phyloP scores from a whole-genome alignment of 2,113 vertebrate species.

The Sphaerodactylus townsendi region DNA sequence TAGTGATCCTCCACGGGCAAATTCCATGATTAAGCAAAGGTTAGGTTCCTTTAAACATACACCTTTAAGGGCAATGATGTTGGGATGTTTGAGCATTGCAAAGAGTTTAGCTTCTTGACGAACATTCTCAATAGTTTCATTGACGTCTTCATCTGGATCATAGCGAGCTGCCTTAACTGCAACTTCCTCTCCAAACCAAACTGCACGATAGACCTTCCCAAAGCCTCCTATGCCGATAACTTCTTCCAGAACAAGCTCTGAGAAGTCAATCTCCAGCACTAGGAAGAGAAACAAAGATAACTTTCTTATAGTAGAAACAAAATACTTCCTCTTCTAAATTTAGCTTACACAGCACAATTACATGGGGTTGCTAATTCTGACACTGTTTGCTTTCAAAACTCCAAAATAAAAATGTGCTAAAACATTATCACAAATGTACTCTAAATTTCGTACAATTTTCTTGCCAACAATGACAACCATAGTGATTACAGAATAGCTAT shows the following conservation, averaged over 20 bases:
- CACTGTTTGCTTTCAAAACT: background rate
- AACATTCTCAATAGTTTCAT: slow-evolving; percentile 93
- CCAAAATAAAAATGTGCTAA: background rate
- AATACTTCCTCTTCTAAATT: background rate
- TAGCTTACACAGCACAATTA: background rate
- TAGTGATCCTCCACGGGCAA: slow-evolving; percentile 90
- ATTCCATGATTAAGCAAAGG: slow-evolving; percentile 97
- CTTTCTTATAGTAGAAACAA: background rate
- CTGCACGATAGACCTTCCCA: slow-evolving; percentile 94
- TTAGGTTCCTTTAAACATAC: slow-evolving; percentile 94
- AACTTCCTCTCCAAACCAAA: slow-evolving; percentile 90
- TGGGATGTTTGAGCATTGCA: slow-evolving; percentile 93
- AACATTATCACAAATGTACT: background rate
- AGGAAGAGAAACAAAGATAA: slow-evolving; percentile 31
- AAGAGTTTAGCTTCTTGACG: slow-evolving; percentile 97
- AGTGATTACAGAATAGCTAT: background rate
- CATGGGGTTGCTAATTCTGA: background rate
- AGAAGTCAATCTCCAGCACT: slow-evolving; percentile 94
- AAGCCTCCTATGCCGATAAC: slow-evolving; percentile 98
- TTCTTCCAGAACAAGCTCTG: slow-evolving; percentile 91
- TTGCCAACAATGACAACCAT: background rate
- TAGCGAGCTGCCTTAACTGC: slow-evolving; percentile 96
- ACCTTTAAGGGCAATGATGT: slow-evolving; percentile 93
- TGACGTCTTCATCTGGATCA: slow-evolving; percentile 92
- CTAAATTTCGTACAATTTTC: background rate